Evolutionary conservation across 2,113 vertebrate species (phyloP).

Genomic region (Clarias gariepinus): DNA sequence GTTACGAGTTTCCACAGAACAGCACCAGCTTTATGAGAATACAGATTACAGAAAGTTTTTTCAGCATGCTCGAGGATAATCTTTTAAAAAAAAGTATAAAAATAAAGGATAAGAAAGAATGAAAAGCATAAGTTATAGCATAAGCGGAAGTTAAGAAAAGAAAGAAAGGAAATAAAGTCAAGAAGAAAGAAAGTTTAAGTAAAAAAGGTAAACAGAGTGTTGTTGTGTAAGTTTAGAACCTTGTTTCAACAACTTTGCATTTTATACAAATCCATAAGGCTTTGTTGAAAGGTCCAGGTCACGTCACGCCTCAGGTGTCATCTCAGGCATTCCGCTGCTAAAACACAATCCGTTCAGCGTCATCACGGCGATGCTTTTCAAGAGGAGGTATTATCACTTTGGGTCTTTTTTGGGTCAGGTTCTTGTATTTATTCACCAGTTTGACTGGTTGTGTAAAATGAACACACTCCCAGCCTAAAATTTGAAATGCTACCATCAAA

Average conservation of each 20-base stretch:
- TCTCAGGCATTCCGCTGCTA: no score
- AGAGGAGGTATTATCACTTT: no score
- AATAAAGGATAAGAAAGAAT: background rate
- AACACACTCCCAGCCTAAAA: no score
- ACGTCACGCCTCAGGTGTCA: background rate
- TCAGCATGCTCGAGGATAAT: background rate
- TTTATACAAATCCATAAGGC: background rate
- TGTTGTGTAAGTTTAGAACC: background rate
- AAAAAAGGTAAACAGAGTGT: background rate
- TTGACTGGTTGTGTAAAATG: no score
- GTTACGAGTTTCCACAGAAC: background rate
- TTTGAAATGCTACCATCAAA: no score
- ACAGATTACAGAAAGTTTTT: background rate
- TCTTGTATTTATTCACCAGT: no score
- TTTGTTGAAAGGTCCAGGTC: background rate
- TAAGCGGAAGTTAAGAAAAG: background rate
- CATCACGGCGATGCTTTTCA: no score
- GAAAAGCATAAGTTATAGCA: no score
- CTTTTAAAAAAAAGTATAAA: background rate
- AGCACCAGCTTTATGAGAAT: background rate
- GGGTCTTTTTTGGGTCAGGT: no score
- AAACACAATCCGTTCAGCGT: no score
- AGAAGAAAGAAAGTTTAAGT: background rate
- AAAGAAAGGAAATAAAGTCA: background rate
- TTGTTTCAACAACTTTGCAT: background rate